These are phyloP conservation scores for Picus viridis DNA, from an alignment of 2,797 vertebrate species.

Conservation along the genomic window DNA sequence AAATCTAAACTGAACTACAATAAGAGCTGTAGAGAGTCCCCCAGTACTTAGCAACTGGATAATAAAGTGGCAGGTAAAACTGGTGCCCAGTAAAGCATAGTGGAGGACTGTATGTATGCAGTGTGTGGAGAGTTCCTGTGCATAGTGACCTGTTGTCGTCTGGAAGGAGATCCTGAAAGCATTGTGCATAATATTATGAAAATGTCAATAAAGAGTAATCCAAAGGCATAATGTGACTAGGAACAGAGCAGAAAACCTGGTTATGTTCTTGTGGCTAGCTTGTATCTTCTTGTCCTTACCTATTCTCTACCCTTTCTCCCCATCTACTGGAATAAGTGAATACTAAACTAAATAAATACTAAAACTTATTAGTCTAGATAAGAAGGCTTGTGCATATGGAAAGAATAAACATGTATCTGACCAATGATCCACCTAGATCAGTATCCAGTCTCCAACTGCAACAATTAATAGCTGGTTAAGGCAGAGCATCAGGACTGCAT, in stretches of 20 bases:
- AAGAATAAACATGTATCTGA: not conserved
- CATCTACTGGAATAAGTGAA: not conserved
- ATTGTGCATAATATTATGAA: not conserved
- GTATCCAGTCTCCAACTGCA: not conserved
- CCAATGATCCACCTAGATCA: fast-evolving
- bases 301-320: not conserved
- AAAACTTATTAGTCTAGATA: not conserved
- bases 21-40: not conserved
- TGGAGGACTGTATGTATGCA: not conserved
- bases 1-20: not conserved
- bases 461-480: not conserved
- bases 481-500: not conserved
- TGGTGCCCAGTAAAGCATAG: too few relatives aligned
- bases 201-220: not conserved
- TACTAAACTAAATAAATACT: not conserved
- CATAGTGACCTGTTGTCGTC: not conserved
- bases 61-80: not conserved
- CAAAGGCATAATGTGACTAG: not conserved
- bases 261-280: not conserved
- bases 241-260: not conserved
- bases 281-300: not conserved
- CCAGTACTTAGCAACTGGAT: not conserved
- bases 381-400: not conserved
- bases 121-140: not conserved
- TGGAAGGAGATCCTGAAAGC: not conserved